Percentiles rank a stretch among this genome's conserved stretches.
Conservation (phyloP, 2,888 invertebrate genomes). For the Leptopilina drosophilae region DNA sequence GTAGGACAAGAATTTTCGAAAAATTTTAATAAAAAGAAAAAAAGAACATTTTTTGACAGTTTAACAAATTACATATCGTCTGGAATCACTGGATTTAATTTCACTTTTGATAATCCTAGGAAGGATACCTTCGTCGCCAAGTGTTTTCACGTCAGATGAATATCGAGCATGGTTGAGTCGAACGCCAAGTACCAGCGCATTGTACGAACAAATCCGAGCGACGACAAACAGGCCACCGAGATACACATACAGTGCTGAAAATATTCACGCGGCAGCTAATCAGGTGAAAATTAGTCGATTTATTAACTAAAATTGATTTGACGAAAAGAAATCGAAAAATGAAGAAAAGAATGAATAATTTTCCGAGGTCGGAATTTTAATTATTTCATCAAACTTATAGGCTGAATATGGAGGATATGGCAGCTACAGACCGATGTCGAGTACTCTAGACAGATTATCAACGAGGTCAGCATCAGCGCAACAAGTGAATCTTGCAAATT, state of each 20-base stretch:
- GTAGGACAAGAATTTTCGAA: neutral
- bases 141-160: constrained; percentile 92
- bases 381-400: constrained; percentile 32
- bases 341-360: no score
- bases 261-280: constrained; percentile 90
- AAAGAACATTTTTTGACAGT: neutral
- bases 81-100: neutral
- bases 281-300: constrained; percentile 80
- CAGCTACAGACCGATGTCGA: constrained; percentile 84
- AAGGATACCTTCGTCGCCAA: constrained; percentile 78
- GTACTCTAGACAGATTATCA: constrained; percentile 84
- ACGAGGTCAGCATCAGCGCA: constrained; percentile 84
- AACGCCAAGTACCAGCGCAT: constrained; percentile 93
- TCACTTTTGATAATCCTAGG: constrained; percentile 64
- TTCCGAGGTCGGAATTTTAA: neutral
- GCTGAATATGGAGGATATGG: constrained; percentile 78
- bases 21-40: neutral
- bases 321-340: neutral
- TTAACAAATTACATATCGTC: no score
- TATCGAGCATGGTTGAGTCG: constrained; percentile 95
- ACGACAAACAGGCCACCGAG: constrained; percentile 87
- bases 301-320: no score
- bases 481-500: constrained; percentile 74
- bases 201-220: constrained; percentile 93
- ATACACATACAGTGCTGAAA: constrained; percentile 94